Percentiles rank a stretch among this genome's conserved stretches.
phyloP scores from a whole-genome alignment of 2,888 invertebrate species.

The Chrysolina haemoptera region DNA sequence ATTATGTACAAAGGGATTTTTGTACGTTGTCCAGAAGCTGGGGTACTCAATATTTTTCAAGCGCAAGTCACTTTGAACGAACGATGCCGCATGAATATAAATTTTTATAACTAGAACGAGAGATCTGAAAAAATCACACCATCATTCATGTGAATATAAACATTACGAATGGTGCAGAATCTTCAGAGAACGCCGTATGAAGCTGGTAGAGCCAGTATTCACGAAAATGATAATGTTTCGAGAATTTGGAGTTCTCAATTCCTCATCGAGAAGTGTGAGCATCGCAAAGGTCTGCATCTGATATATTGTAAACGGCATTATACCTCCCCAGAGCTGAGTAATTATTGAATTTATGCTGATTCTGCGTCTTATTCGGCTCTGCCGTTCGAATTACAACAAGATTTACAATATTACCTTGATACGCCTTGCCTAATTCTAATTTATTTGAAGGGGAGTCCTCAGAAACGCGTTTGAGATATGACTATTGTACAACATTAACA shows the following conservation, averaged over 20 bases:
- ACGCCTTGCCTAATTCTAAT: slow-evolving; percentile 71
- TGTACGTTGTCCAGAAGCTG: too few species aligned
- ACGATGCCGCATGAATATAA: too few species aligned
- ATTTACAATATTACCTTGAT: slow-evolving; percentile 72
- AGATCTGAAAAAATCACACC: too few species aligned
- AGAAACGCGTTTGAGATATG: slow-evolving; percentile 64
- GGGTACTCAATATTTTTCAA: too few species aligned
- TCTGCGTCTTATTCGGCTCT: slow-evolving; percentile 71
- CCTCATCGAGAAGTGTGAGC: slow-evolving; percentile 14
- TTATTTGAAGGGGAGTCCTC: slow-evolving; percentile 65
- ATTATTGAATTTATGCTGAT: slow-evolving; percentile 73
- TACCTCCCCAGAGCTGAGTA: slow-evolving; percentile 66
- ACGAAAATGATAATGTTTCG: background rate
- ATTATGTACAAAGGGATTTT: too few species aligned
- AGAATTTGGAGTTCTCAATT: slow-evolving; percentile 20
- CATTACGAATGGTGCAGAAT: too few species aligned
- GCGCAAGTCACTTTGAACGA: too few species aligned
- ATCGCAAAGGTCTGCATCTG: slow-evolving; percentile 31
- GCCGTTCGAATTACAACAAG: slow-evolving; percentile 71
- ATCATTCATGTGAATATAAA: too few species aligned
- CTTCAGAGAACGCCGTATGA: too few species aligned
- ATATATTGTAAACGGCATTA: slow-evolving; percentile 54
- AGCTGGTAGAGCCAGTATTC: background rate
- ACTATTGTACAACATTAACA: slow-evolving; percentile 64
- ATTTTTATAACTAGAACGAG: too few species aligned